Evolutionary conservation across 1,140 invertebrate genomes (phyloP).

Genomic region (Orius insidiosus): DNA sequence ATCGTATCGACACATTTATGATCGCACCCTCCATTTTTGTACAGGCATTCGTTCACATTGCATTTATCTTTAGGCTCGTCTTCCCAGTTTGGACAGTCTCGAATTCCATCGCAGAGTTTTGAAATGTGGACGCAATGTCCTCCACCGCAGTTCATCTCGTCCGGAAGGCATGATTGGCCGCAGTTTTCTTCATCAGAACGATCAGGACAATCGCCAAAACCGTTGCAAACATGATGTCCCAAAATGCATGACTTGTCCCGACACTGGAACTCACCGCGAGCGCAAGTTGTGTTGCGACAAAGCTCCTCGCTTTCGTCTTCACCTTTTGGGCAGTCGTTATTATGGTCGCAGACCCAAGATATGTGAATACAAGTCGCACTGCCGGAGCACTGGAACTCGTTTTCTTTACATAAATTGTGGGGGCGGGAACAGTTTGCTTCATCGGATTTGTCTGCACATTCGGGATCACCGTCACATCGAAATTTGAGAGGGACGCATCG

Average conservation of each 20-base stretch:
- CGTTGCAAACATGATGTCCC: slow-evolving; percentile 63
- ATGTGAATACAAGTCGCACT: slow-evolving; percentile 15
- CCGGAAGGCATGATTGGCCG: slow-evolving; percentile 30
- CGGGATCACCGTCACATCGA: slow-evolving; percentile 56
- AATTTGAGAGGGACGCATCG: slow-evolving; percentile 26
- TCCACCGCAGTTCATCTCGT: slow-evolving; percentile 52
- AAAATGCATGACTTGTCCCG: slow-evolving; percentile 61
- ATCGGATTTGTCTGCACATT: slow-evolving; percentile 45
- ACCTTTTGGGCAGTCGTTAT: slow-evolving; percentile 37
- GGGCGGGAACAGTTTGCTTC: slow-evolving; percentile 25
- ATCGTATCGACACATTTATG: slow-evolving; percentile 63
- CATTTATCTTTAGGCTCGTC: slow-evolving; percentile 53
- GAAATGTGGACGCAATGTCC: slow-evolving; percentile 35
- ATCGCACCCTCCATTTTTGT: slow-evolving; percentile 71
- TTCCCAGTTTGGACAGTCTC: slow-evolving; percentile 42
- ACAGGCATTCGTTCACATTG: slow-evolving; percentile 56
- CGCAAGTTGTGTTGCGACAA: slow-evolving; percentile 9
- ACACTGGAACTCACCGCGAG: slow-evolving; percentile 58
- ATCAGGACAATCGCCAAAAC: slow-evolving; percentile 54
- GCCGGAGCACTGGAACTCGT: slow-evolving; percentile 21
- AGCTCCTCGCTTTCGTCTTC: slow-evolving; percentile 18
- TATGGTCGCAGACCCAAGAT: slow-evolving; percentile 39
- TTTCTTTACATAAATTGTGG: slow-evolving; percentile 17
- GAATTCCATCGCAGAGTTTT: slow-evolving; percentile 41
- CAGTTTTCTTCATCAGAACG: slow-evolving; percentile 45